These are phyloP conservation scores for Pseudomugil tenellus DNA, from an alignment of 2,797 vertebrate genomes.

Conservation along the genomic window DNA sequence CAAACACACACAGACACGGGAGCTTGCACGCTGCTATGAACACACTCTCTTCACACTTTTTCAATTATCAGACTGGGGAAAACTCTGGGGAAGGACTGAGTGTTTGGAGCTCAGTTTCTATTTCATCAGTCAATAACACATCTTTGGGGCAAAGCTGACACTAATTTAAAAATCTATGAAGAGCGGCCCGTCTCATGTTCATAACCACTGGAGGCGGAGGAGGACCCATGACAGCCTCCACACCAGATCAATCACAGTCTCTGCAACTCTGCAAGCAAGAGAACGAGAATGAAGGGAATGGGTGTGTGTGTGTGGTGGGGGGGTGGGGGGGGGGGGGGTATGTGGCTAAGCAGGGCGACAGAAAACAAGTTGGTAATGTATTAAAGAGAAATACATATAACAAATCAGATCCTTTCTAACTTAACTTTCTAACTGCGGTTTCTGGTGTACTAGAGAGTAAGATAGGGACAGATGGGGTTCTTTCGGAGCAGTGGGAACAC, in stretches of 20 bases:
- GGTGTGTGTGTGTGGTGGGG: too few relatives aligned
- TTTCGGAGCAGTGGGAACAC: too few relatives aligned
- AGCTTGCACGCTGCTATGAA: conserved; percentile 55
- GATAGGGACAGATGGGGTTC: neutral
- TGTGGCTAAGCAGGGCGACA: neutral
- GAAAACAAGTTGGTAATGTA: neutral
- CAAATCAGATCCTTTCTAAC: conserved; percentile 38
- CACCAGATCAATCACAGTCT: conserved; percentile 80
- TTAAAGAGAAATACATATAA: conserved; percentile 68
- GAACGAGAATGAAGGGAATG: conserved; percentile 27
- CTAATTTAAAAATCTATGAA: conserved; percentile 90
- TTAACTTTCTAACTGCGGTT: conserved; percentile 8
- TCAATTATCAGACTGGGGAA: conserved; percentile 84
- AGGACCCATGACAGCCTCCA: conserved; percentile 62
- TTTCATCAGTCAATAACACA: conserved; percentile 89
- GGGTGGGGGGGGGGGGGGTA: neutral
- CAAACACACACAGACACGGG: conserved; percentile 56
- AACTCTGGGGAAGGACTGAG: conserved; percentile 84
- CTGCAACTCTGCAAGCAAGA: conserved; percentile 18
- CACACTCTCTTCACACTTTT: conserved; percentile 82
- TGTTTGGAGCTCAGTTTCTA: conserved; percentile 84
- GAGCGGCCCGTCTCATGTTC: conserved; percentile 81
- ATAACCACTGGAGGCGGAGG: conserved; percentile 76
- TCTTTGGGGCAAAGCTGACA: conserved; percentile 88
- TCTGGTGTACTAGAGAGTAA: conserved; percentile 12